Conservation (phyloP, 2,888 invertebrate species). For the Ormia ochracea region DNA sequence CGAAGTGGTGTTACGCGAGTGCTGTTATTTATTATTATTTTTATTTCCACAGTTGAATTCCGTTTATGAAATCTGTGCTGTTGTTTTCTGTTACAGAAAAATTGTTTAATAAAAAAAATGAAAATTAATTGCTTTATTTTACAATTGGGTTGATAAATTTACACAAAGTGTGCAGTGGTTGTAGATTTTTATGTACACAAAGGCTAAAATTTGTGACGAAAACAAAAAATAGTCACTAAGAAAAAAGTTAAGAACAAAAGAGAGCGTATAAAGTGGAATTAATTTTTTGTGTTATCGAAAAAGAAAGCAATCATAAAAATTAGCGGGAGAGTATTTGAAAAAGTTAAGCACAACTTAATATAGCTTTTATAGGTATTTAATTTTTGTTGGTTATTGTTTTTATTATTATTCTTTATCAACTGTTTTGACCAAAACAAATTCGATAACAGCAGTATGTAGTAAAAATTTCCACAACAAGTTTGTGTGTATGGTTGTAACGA, state of each 20-base stretch:
- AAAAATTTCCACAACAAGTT: neutral
- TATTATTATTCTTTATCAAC: conserved; percentile 18
- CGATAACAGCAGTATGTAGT: conserved; percentile 32
- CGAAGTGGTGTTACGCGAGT: conserved; percentile 45
- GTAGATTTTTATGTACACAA: neutral
- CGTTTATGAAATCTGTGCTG: conserved; percentile 15
- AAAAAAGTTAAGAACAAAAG: conserved; percentile 12
- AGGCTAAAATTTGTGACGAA: neutral
- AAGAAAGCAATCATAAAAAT: neutral
- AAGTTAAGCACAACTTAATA: neutral
- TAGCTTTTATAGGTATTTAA: neutral
- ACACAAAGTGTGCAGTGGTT: neutral
- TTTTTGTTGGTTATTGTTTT: neutral
- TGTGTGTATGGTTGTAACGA: too few relatives aligned
- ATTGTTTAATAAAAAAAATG: neutral
- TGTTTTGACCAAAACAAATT: conserved; percentile 50
- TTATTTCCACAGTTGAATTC: conserved; percentile 12
- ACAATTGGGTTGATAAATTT: neutral
- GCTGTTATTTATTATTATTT: conserved; percentile 45
- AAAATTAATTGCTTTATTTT: conserved; percentile 10
- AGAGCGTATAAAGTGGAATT: conserved; percentile 24
- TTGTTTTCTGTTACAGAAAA: conserved; percentile 7
- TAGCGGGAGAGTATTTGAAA: neutral
- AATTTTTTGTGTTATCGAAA: neutral
- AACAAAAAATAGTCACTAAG: conserved; percentile 13